Conservation (phyloP, 2,888 invertebrate species). For the Tetropium fuscum region DNA sequence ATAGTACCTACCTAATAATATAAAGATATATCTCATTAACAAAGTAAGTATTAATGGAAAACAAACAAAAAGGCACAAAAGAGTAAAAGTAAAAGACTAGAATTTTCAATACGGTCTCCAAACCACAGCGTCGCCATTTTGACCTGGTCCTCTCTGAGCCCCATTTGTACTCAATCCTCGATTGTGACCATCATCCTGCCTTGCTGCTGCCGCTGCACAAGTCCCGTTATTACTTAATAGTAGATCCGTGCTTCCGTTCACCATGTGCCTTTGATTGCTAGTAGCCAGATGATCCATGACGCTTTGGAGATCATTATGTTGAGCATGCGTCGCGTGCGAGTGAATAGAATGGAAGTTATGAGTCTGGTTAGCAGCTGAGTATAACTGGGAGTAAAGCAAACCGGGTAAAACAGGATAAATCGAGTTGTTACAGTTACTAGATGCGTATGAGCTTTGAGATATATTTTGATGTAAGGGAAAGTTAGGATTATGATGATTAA, state of each 20-base stretch:
- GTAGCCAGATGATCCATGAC: slow-evolving; percentile 83
- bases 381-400: slow-evolving; percentile 85
- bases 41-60: background rate
- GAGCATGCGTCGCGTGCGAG: slow-evolving; percentile 70
- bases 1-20: too few relatives aligned
- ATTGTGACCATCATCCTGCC: slow-evolving; percentile 68
- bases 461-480: slow-evolving; percentile 71
- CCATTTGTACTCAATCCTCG: slow-evolving; percentile 63
- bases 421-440: slow-evolving; percentile 78
- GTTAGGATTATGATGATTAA: slow-evolving; percentile 71
- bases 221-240: slow-evolving; percentile 71
- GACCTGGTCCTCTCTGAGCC: slow-evolving; percentile 71
- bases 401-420: slow-evolving; percentile 85
- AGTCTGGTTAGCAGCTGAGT: slow-evolving; percentile 82
- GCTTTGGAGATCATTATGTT: slow-evolving; percentile 77
- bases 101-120: slow-evolving; percentile 79
- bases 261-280: slow-evolving; percentile 69
- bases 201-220: slow-evolving; percentile 72
- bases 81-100: background rate
- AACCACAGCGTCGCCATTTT: slow-evolving; percentile 75
- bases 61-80: background rate
- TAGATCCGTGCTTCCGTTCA: slow-evolving; percentile 63
- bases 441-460: slow-evolving; percentile 65
- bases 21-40: background rate
- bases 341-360: slow-evolving; percentile 80